Base-by-base conservation (phyloP, 2,888 invertebrate genomes). In the Stenoptilia bipunctidactyla region DNA sequence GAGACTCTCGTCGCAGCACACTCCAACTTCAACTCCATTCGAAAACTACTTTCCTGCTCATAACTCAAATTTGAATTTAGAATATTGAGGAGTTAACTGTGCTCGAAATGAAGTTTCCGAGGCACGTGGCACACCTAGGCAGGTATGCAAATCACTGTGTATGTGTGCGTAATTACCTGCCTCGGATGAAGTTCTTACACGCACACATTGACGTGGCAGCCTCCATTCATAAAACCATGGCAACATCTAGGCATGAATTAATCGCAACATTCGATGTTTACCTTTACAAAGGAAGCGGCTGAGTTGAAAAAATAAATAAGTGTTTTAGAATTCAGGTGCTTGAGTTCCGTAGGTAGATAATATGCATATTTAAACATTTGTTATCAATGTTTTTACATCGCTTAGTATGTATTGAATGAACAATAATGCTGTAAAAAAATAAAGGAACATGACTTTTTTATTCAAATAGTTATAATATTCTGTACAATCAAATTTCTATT, bases 191-290 rank as follows among this genome's bases (percentile, higher is more conserved):
- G 49, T 48, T 47, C 52, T 61, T 51, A 45, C 61, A 70, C 76
- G 45, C 74, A 77, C 72, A 72, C 76, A 45, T 45, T 45, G 51
- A n/a, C n/a, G 58, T 61, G 64, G 41, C 54, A 50, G 48, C 61
- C 65, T 75, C 79, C 82, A 83, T 83, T 83, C 82, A 83, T 83
- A 82, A 83, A 79, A 75, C 61, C 74, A 65, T 30, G 68, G 67
- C 67, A 64, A 76, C 76, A 80, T 73, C 75, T 67, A 76, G 71
- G 80, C 66, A 80, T 82, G 83, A 82, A 83, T 83, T 83, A 82
- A 83, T 83, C 79, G 83, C 83, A 79, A 82, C 80, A 9, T 77
- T 82, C 77, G 77, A 83, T 76, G 77, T 80, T 79, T 76, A 79
- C 76, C 69, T 76, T 74, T 55, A 79, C 79, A 77, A 77, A 80